Evolutionary conservation across 2,888 invertebrate genomes (phyloP).

Genomic region (Syrphus vitripennis): DNA sequence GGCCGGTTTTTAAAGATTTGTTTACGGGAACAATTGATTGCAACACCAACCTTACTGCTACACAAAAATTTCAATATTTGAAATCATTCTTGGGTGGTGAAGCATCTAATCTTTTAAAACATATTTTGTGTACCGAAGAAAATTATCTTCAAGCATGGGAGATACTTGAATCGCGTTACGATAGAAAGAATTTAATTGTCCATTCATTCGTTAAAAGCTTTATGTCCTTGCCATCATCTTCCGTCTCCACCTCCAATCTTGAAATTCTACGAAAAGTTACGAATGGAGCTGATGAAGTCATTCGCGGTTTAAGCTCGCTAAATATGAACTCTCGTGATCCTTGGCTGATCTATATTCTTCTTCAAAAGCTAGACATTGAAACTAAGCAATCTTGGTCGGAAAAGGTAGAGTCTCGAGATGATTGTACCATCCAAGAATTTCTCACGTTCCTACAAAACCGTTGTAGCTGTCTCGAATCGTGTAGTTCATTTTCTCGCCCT

Average conservation of each 20-base stretch:
- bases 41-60: slow-evolving; percentile 36
- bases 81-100: slow-evolving; percentile 50
- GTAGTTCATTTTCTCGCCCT: background rate
- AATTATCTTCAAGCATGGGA: slow-evolving; percentile 58
- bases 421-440: background rate
- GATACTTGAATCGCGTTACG: slow-evolving; percentile 47
- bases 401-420: slow-evolving; percentile 1
- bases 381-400: slow-evolving; percentile 32
- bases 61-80: too few species aligned
- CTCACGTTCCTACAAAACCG: background rate
- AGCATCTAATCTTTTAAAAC: slow-evolving; percentile 53
- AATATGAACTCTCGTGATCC: slow-evolving; percentile 8
- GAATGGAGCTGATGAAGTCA: slow-evolving; percentile 42
- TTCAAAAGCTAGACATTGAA: slow-evolving; percentile 22
- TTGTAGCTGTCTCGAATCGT: slow-evolving; percentile 26
- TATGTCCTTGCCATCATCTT: slow-evolving; percentile 6
- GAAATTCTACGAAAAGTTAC: slow-evolving; percentile 44
- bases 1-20: too few species aligned
- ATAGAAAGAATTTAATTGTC: slow-evolving; percentile 39
- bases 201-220: slow-evolving; percentile 56
- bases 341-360: slow-evolving; percentile 23
- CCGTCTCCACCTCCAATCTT: slow-evolving; percentile 23
- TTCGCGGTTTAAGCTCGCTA: slow-evolving; percentile 16
- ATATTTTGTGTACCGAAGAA: slow-evolving; percentile 52
- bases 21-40: slow-evolving; percentile 45